Conservation (phyloP, 2,888 invertebrate genomes). For the Eristalis pertinax region DNA sequence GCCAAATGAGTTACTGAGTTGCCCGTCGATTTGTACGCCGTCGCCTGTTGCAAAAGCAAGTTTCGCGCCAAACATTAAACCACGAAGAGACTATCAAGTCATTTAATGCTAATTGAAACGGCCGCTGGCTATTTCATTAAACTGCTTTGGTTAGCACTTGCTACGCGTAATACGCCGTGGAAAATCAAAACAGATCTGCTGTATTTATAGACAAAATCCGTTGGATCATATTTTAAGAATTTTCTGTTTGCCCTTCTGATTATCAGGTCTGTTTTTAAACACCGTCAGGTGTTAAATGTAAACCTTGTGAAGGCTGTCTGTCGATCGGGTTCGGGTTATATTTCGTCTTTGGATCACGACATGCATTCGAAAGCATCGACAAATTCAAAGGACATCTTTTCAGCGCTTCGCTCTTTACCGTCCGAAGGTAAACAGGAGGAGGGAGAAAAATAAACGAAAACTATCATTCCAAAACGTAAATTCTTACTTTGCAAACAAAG, state of each 20-base stretch:
- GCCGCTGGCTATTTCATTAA: background rate
- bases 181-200: background rate
- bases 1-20: too few relatives aligned
- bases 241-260: background rate
- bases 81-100: background rate
- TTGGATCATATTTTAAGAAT: background rate
- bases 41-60: too few relatives aligned
- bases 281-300: background rate
- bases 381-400: background rate
- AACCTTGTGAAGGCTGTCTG: background rate
- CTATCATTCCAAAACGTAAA: slow-evolving; percentile 43
- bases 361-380: background rate
- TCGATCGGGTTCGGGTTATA: background rate
- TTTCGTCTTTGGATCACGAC: background rate
- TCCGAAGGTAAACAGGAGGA: background rate
- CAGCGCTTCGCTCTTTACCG: background rate
- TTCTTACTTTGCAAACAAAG: slow-evolving; percentile 49
- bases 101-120: background rate
- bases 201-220: background rate
- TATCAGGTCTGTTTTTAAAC: background rate
- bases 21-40: too few relatives aligned
- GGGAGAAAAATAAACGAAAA: slow-evolving; percentile 27
- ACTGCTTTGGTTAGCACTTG: slow-evolving; percentile 2
- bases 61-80: background rate
- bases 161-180: background rate